Percentiles rank a stretch among this genome's conserved stretches.
phyloP scores from a whole-genome alignment of 2,797 vertebrate genomes.

The Remorina albescens region DNA sequence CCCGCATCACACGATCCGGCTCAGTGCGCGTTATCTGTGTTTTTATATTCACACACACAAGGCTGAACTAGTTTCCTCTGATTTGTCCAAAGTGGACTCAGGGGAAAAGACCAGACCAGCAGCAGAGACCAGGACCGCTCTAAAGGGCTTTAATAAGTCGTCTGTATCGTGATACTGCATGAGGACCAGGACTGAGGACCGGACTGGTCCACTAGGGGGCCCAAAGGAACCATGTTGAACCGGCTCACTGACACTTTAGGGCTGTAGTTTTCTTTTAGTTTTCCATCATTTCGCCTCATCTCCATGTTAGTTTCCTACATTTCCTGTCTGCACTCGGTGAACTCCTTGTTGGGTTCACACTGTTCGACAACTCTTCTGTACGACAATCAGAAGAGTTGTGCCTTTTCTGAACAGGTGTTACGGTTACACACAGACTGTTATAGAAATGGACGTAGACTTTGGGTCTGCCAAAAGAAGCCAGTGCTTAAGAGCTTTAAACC shows the following conservation, averaged over 20 bases:
- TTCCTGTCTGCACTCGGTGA: no score
- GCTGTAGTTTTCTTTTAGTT: not conserved
- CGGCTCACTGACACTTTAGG: no score
- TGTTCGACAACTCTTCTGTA: no score
- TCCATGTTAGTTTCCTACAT: not conserved
- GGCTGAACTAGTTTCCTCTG: not conserved
- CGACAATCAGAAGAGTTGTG: no score
- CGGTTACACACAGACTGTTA: no score
- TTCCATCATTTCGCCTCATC: not conserved
- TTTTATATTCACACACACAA: not conserved
- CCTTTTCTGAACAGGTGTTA: no score
- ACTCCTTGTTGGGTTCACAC: no score
- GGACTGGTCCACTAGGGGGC: slow-evolving; percentile 48
- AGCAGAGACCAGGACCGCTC: not conserved
- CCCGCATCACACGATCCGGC: slow-evolving; percentile 55
- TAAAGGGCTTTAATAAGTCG: slow-evolving; percentile 8
- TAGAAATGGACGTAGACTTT: no score
- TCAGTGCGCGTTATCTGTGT: no score
- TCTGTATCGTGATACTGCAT: not conserved
- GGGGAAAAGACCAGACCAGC: no score
- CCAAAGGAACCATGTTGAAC: slow-evolving; percentile 8
- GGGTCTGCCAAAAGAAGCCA: no score
- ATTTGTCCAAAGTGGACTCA: not conserved
- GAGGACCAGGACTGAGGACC: not conserved
- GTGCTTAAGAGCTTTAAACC: no score